phyloP scores from a whole-genome alignment of 1,140 invertebrate species.

The Drosophila subpulchrella region DNA sequence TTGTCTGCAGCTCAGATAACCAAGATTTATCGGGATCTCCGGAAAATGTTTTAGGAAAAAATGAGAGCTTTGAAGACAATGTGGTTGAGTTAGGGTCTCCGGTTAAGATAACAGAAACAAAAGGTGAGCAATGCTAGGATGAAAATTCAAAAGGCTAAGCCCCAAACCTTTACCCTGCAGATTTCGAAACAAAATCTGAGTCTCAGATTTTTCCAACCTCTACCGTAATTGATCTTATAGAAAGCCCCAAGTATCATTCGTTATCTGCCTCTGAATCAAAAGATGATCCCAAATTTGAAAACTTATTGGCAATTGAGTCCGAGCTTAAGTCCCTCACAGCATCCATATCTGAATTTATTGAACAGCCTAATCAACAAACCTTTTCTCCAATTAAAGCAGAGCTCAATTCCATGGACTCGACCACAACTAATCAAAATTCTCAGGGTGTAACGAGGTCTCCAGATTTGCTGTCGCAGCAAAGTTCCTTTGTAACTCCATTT shows the following conservation, averaged over 20 bases:
- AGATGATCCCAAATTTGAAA: neutral
- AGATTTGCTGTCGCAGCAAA: neutral
- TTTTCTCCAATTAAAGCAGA: neutral
- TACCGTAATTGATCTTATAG: neutral
- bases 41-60: neutral
- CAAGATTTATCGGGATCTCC: neutral
- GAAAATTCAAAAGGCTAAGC: neutral
- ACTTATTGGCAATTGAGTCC: slow-evolving; percentile 1
- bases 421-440: neutral
- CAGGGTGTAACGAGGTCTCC: neutral
- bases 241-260: neutral
- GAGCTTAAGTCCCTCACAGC: neutral
- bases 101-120: neutral
- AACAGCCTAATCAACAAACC: neutral
- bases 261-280: neutral
- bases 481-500: too few relatives aligned
- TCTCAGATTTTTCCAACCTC: neutral
- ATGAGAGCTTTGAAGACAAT: neutral
- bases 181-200: neutral
- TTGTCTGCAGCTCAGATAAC: slow-evolving; percentile 5
- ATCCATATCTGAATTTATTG: neutral
- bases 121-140: neutral
- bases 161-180: neutral
- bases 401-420: neutral
- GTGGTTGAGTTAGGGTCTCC: neutral